These are phyloP conservation scores for Coelinius sp. DNA, from an alignment of 2,888 invertebrate genomes.

Conservation along the genomic window DNA sequence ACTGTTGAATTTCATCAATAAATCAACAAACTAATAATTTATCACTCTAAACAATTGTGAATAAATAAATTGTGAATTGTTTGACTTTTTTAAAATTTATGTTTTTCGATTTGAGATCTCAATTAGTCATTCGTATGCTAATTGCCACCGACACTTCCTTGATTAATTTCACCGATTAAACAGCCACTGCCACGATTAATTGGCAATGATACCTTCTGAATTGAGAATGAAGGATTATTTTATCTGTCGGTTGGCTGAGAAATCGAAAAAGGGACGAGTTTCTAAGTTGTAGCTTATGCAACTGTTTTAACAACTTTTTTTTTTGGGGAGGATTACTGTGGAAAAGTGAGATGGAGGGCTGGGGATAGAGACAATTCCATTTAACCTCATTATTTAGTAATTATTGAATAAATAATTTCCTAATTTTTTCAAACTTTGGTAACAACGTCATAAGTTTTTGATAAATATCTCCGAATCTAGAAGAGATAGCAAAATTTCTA, in stretches of 20 bases:
- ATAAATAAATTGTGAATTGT: background rate
- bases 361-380: too few relatives aligned
- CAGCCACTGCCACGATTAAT: slow-evolving; percentile 15
- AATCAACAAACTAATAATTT: background rate
- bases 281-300: background rate
- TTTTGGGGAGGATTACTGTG: too few relatives aligned
- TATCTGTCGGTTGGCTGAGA: slow-evolving; percentile 2
- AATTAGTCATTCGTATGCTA: slow-evolving; percentile 29
- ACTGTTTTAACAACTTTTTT: background rate
- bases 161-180: slow-evolving; percentile 36
- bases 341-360: background rate
- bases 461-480: too few relatives aligned
- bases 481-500: too few relatives aligned
- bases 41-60: background rate
- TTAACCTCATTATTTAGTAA: too few relatives aligned
- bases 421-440: too few relatives aligned
- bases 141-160: slow-evolving; percentile 32
- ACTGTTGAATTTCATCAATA: background rate
- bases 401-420: too few relatives aligned
- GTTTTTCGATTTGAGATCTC: slow-evolving; percentile 18
- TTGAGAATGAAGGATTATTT: slow-evolving; percentile 15
- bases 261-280: background rate
- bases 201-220: slow-evolving; percentile 8
- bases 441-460: too few relatives aligned
- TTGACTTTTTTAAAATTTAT: background rate